A percentile compares a stretch with the other conserved stretches of the same genome.
Conservation (phyloP, 2,113 vertebrate genomes). For the Polyodon spathula region DNA sequence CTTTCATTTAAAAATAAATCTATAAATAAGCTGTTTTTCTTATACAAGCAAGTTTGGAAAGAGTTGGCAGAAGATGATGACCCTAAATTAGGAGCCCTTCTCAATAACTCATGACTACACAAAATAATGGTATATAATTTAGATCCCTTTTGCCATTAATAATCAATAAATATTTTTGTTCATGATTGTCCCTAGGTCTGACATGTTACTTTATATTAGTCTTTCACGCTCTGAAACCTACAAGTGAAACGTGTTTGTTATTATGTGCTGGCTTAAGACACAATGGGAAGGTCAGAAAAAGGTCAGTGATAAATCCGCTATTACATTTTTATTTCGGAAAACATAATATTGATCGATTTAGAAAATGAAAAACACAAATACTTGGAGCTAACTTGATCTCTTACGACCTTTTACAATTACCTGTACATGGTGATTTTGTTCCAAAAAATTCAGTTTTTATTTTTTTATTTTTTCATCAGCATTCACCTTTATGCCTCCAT, state of each 20-base stretch:
- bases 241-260: slow-evolving; percentile 18
- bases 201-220: slow-evolving; percentile 5
- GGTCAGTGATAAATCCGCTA: slow-evolving; percentile 21
- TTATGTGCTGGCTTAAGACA: slow-evolving; percentile 17
- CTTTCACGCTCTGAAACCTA: not conserved
- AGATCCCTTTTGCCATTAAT: not conserved
- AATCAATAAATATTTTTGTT: not conserved
- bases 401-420: slow-evolving; percentile 24
- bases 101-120: too few species aligned
- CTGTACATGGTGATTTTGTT: slow-evolving; percentile 13
- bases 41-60: too few species aligned
- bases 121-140: too few species aligned
- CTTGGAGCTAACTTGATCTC: slow-evolving; percentile 7
- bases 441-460: slow-evolving; percentile 7
- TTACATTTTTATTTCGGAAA: slow-evolving; percentile 11
- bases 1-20: too few species aligned
- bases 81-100: too few species aligned
- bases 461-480: not conserved
- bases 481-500: slow-evolving; percentile 3
- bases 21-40: too few species aligned
- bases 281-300: slow-evolving; percentile 19
- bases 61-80: too few species aligned
- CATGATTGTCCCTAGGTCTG: slow-evolving; percentile 9
- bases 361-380: slow-evolving; percentile 18
- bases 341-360: slow-evolving; percentile 20